A percentile compares a stretch with the other conserved stretches of the same genome.
Conservation (phyloP, 2,888 invertebrate genomes). For the Eupithecia tripunctaria region DNA sequence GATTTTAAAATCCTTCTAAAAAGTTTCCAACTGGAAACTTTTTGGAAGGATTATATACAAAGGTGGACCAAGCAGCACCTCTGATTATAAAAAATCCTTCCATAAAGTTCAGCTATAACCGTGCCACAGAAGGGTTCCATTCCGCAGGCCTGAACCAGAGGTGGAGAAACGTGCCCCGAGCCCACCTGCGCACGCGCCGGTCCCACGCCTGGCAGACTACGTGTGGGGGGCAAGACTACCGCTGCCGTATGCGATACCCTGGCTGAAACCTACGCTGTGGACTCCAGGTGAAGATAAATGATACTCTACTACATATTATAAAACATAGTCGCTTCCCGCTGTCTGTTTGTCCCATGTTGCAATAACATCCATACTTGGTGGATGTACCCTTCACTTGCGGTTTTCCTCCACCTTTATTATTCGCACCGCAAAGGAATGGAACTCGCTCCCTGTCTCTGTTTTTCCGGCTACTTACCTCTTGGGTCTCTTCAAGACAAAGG, state of each 20-base stretch:
- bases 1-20: too few relatives aligned
- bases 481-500: too few relatives aligned
- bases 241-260: constrained; percentile 88
- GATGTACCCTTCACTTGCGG: too few relatives aligned
- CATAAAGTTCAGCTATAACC: constrained; percentile 76
- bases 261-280: constrained; percentile 85
- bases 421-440: too few relatives aligned
- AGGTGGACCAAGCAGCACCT: too few relatives aligned
- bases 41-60: too few relatives aligned
- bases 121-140: constrained; percentile 78
- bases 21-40: not conserved
- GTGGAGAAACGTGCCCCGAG: constrained; percentile 89
- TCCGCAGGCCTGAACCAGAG: constrained; percentile 81
- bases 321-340: too few relatives aligned
- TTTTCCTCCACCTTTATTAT: too few relatives aligned
- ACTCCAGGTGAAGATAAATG: constrained; percentile 61
- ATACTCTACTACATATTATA: not conserved
- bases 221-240: constrained; percentile 89
- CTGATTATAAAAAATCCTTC: constrained; percentile 25
- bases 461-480: too few relatives aligned
- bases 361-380: too few relatives aligned
- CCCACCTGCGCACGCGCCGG: constrained; percentile 91
- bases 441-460: too few relatives aligned
- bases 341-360: too few relatives aligned
- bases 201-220: constrained; percentile 91